Conservation (phyloP, 2,113 vertebrate genomes). For the Heloderma charlesbogerti region DNA sequence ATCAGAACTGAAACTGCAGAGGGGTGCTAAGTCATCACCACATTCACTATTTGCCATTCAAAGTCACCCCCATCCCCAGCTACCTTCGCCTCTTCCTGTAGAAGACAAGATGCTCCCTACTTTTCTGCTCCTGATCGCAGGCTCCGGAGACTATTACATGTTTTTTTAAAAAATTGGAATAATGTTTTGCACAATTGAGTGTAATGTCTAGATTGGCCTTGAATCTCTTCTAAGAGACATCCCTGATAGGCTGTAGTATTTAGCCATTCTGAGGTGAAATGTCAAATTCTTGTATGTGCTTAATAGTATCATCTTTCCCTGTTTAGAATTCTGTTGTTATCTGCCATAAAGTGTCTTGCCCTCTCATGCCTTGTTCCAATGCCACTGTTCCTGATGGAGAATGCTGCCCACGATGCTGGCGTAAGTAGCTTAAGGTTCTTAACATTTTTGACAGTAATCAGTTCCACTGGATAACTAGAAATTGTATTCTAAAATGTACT, state of each 20-base stretch:
- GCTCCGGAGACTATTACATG: background rate
- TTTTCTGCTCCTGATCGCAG: background rate
- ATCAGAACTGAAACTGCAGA: background rate
- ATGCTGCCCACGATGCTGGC: conserved; percentile 94
- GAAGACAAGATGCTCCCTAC: background rate
- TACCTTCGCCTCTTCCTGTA: background rate
- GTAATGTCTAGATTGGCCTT: background rate
- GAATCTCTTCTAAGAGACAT: background rate
- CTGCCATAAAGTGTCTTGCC: conserved; percentile 96
- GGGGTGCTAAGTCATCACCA: background rate
- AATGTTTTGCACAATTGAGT: background rate
- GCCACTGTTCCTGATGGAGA: conserved; percentile 96
- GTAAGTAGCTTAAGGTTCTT: conserved; percentile 79
- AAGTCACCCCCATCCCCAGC: too few species aligned
- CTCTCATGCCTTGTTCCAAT: conserved; percentile 93
- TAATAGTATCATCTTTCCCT: conserved; percentile 30
- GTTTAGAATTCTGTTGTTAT: conserved; percentile 93
- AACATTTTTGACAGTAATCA: background rate
- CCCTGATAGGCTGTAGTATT: background rate
- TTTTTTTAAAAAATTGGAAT: background rate
- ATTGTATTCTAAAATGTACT: background rate
- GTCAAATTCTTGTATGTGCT: conserved; percentile 14
- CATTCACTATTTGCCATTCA: background rate
- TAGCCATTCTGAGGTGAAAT: background rate
- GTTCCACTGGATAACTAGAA: background rate